Conservation (phyloP, 1,140 invertebrate species). For the Nasonia vitripennis region DNA sequence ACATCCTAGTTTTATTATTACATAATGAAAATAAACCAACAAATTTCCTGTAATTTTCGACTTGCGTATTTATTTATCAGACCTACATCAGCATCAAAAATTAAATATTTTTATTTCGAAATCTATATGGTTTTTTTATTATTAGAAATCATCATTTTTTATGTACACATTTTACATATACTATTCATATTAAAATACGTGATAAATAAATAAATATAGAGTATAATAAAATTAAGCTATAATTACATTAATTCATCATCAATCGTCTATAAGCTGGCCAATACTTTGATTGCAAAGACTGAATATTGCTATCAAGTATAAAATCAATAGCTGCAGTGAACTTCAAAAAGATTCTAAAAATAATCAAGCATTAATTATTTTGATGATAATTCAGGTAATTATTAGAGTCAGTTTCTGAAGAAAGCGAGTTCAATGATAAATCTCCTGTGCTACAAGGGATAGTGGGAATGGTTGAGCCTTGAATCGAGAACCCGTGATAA, state of each 20-base stretch:
- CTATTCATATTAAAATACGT: conserved; percentile 26
- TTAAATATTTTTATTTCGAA: conserved; percentile 17
- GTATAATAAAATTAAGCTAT: conserved; percentile 24
- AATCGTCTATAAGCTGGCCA: background rate
- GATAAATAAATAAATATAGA: conserved; percentile 38
- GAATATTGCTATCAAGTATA: background rate
- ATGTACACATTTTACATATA: conserved; percentile 41
- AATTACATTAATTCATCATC: background rate
- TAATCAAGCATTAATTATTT: conserved; percentile 12
- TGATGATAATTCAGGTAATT: background rate
- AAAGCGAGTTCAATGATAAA: conserved; percentile 62
- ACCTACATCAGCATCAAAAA: conserved; percentile 4
- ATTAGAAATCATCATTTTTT: background rate
- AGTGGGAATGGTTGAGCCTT: conserved; percentile 81
- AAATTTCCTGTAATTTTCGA: conserved; percentile 18
- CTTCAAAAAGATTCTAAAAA: background rate
- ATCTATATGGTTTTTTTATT: background rate
- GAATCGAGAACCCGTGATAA: conserved; percentile 82
- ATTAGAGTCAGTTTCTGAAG: conserved; percentile 61
- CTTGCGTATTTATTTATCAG: conserved; percentile 20
- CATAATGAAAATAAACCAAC: conserved; percentile 56
- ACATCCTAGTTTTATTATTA: conserved; percentile 58
- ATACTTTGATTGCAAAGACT: background rate
- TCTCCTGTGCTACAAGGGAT: conserved; percentile 85
- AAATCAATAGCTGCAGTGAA: background rate